Evolutionary conservation across 2,888 invertebrate genomes (phyloP), one percentile per base, ranked within the genome.

Genomic region (Heliconius charithonia): DNA sequence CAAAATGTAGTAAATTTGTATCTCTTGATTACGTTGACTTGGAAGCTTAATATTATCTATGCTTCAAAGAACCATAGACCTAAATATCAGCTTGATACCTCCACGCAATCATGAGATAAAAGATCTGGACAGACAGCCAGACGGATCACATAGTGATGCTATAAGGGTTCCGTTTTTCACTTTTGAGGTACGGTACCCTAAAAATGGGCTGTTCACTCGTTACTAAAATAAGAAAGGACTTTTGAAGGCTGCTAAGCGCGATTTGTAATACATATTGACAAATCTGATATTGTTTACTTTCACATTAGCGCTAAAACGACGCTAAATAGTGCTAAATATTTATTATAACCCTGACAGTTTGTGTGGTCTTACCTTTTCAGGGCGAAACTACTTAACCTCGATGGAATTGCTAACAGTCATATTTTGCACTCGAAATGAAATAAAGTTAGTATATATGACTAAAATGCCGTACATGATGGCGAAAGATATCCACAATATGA

Each of bases 221-320:
- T 74, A 63, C 63, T 63, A 19, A 63, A 63, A 63, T 74, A 63
- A 62, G 73, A 74, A 65, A 74, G 74, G 74, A 65, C 22, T 72
- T 71, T 74, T 63, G 74, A 65, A 74, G 74, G 74, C 41, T 45
- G 22, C 72, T 74, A 41, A 63, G 16, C 27, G 41, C 63, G 19
- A 65, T 65, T 62, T 74, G 63, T 65, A 74, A 74, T 74, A 45
- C 19, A 45, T 27, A 74, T 74, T 74, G 65, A 63, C 65, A 74
- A 74, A 74, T 74, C 27, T 41, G 4, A 63, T 63, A 65, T 45
- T 74, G 62, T 45, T 63, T 74, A 45, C 41, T 74, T 74, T 65
- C 63, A 74, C 27, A 63, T 74, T 74, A 63, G 29, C 63, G 27
- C 29, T 45, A 22, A n/a, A 25, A 41, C 37, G 37, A 37, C 19